Base-by-base conservation (phyloP, 2,888 invertebrate species). In the Eilema griseolum region DNA sequence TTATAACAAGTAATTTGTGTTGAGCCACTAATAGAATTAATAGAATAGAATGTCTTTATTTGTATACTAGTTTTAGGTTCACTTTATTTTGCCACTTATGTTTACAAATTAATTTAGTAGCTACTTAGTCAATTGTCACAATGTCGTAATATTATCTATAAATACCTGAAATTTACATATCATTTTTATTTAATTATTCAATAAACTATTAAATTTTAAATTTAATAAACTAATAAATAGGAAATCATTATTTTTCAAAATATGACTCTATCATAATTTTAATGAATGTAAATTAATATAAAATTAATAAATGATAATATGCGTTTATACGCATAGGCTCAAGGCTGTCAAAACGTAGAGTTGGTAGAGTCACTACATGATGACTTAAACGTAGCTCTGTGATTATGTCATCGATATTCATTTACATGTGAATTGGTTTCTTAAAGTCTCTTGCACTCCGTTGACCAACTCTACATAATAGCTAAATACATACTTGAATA, bases 391-490 rank as follows among this genome's bases (percentile, higher is more conserved):
- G 61, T 57, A 57, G 56, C 56, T 71, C 31, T 66, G 70, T 70
- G 80, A 80, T 87, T 89, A 88, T 86, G 86, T 88, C 88, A 88
- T 87, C 81, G 73, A 66, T 75, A 64, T 31, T 68, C 69, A 72
- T 75, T 67, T 74, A 68, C 62, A 72, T 70, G 63, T 57, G 37
- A 52, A 69, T 69, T 67, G 69, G 57, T 67, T 59, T 66, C 37
- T 61, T 71, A 71, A 67, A 67, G 67, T 59, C 71, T 33, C 46
- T 52, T 67, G 67, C 59, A 60, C n/a, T 59, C 14, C 24, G 41
- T 59, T 60, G 66, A 28, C 41, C 59, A 56, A 66, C 37, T 66
- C 24, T 56, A 67, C 56, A 61, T 23, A 52, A 31, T 23, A 31
- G 14, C 24, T 24, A 5, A 52, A 66, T 37, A 61, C 11, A 61